Evolutionary conservation across 2,888 invertebrate species (phyloP), one percentile per base, ranked within the genome.

Genomic region (Notodonta ziczac): DNA sequence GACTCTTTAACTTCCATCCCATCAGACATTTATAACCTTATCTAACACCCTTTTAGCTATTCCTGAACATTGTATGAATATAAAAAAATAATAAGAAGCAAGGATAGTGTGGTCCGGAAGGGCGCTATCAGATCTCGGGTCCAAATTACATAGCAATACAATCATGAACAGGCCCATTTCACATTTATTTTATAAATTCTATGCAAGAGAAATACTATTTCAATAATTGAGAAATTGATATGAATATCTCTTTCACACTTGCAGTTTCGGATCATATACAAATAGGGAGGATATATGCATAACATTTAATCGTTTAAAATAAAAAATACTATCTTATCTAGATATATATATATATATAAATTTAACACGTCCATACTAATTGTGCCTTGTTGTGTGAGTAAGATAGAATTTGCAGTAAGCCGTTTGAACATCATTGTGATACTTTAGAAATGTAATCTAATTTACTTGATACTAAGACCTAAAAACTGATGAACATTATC

Each of bases 141-240:
- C 66, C 63, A 72, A 76, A 77, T 76, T 70, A 71, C 67, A 64
- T 52, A 59, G 67, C 66, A 66, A 70, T 72, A 76, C 65, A 71
- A 71, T 74, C 65, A 69, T 66, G n/a, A 46, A 10, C 7, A 4
- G 46, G 10, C 46, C 46, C 68, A 63, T 72, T 71, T 74, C 68
- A 71, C 66, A 62, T 73, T 72, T 70, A 70, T 77, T 70, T 69
- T 65, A 69, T 63, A 63, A 54, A 58, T 62, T 62, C 62, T 60
- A 58, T 61, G 62, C 61, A 70, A 65, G 64, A 67, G 71, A 68
- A 65, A 68, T 68, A 64, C 65, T 63, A 46, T 61, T 71, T 70
- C 59, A 55, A 66, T 66, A 10, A 59, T 61, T 63, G 62, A 35
- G 56, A 2, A n/a, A 44, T n/a, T 2, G 2, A 46, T 46, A 46